Percentiles rank a stretch among this genome's conserved stretches.
Evolutionary conservation across 2,797 vertebrate species (phyloP).

Genomic region (Hemibagrus guttatus): DNA sequence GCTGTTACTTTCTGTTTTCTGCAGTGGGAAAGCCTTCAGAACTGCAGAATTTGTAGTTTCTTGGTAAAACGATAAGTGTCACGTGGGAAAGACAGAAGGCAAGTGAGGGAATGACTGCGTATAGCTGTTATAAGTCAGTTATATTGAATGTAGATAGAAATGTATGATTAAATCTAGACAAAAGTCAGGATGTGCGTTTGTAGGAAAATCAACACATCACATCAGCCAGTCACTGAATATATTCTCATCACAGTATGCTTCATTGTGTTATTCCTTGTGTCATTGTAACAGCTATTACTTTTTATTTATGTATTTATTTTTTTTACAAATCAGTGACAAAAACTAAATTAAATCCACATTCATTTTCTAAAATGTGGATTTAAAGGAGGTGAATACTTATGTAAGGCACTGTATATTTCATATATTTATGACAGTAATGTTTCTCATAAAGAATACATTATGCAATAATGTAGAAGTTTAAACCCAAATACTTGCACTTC

Average conservation of each 20-base stretch:
- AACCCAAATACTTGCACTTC: neutral
- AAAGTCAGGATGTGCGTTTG: neutral
- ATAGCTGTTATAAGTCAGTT: too few relatives aligned
- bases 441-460: neutral
- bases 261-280: neutral
- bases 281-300: neutral
- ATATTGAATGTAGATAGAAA: too few relatives aligned
- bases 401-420: neutral
- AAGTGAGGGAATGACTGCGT: neutral
- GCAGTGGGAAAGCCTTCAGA: neutral
- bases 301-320: too few relatives aligned
- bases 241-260: neutral
- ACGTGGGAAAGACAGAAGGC: neutral
- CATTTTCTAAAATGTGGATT: neutral
- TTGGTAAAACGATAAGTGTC: neutral
- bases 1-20: neutral
- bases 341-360: neutral
- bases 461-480: neutral
- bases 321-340: neutral
- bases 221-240: neutral
- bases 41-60: neutral
- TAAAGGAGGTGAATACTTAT: neutral
- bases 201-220: neutral
- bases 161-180: neutral
- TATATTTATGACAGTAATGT: neutral